These are phyloP conservation scores for Noctua comes DNA, from an alignment of 2,888 invertebrate species.

Conservation along the genomic window DNA sequence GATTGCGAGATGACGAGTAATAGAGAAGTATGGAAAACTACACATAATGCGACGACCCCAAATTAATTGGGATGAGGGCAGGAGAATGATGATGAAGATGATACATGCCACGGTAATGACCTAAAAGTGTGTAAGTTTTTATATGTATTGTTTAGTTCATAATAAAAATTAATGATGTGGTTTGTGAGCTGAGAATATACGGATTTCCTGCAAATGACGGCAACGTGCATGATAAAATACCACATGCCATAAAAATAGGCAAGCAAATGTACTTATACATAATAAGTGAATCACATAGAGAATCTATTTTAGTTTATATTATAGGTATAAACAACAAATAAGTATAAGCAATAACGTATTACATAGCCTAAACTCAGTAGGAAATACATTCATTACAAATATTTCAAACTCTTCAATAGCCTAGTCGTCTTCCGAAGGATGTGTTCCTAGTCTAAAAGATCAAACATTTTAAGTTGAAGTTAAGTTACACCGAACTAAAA, in stretches of 20 bases:
- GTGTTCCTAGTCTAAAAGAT: neutral
- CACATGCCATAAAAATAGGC: neutral
- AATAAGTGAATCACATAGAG: slow-evolving; percentile 5
- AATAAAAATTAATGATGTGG: neutral
- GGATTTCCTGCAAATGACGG: slow-evolving; percentile 12
- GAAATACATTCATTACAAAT: neutral
- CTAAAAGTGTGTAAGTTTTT: neutral
- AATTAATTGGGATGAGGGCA: neutral
- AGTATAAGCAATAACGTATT: neutral
- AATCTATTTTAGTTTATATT: neutral
- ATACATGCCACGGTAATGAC: neutral
- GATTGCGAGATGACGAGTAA: neutral
- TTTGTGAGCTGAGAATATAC: neutral
- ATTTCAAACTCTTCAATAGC: neutral
- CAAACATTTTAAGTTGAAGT: neutral
- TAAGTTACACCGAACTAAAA: neutral
- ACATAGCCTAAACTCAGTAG: neutral
- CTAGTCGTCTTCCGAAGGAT: neutral
- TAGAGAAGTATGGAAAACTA: neutral
- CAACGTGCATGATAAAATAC: slow-evolving; percentile 14
- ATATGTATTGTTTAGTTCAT: neutral
- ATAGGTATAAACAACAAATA: neutral
- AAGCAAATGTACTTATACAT: neutral
- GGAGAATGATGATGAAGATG: neutral
- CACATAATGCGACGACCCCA: neutral